Base-by-base conservation (phyloP, 2,888 invertebrate species). In the Dynastes hyllus region DNA sequence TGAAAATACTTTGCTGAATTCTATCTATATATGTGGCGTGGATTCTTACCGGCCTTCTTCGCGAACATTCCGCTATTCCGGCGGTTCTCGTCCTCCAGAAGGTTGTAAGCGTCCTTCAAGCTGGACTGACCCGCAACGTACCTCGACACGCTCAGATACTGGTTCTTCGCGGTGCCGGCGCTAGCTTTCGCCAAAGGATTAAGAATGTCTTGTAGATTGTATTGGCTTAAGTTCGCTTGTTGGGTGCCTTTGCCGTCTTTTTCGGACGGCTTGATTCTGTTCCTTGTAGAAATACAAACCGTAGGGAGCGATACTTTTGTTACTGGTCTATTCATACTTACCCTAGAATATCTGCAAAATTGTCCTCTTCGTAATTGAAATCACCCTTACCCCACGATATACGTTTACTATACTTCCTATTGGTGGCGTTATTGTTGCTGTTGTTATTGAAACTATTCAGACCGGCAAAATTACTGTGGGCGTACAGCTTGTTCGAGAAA, bases 341-440 rank as follows among this genome's bases (percentile, higher is more conserved):
- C 95, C 95, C 95, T 81, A 95, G 89, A 82, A 95, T 93, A 84
- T 93, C 93, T 4, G 94, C 93, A 85, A 94, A 93, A 82, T 94
- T 92, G 84, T 94, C 94, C 45, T 92, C 92, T 58, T 84, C 82
- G 77, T 87, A 86, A 27, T 86, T 85, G 83, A 82, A 87, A 84
- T 82, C 88, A 83, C 85, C 86, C 85, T 84, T 82, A 5, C 85
- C 86, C 88, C 87, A 88, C 3, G 84, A 83, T 32, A 87, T 83
- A 78, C 86, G 86, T 76, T 87, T 86, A 76, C 82, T 84, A 1
- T 82, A 81, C 16, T 83, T 79, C 32, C 67, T 82, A 63, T 77
- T 81, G 2, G 53, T 5, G 32, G 13, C 58, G 50, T 73, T 73
- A 53, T 61, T 76, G 32, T 78, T 83, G 58, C 81, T 50, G 75